phyloP scores from a whole-genome alignment of 2,888 invertebrate genomes.

The Phragmatobia fuliginosa region DNA sequence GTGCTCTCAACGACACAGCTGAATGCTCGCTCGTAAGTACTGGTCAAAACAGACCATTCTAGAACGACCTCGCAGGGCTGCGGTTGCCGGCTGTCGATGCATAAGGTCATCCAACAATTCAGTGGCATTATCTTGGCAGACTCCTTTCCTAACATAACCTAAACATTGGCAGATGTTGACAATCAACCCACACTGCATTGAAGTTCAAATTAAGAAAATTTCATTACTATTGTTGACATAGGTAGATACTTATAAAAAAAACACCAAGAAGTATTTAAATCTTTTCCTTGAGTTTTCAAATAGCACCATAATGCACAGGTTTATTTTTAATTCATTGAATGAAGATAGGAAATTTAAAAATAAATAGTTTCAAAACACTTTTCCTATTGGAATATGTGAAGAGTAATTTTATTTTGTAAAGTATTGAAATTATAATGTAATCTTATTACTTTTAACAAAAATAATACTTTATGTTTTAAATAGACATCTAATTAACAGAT shows the following conservation, averaged over 20 bases:
- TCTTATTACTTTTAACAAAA: background rate
- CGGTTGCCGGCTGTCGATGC: constrained; percentile 17
- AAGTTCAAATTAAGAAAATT: constrained; percentile 14
- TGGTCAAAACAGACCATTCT: constrained; percentile 49
- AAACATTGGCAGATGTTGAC: constrained; percentile 25
- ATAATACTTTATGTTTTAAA: background rate
- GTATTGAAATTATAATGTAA: background rate
- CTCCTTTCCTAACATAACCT: constrained; percentile 40
- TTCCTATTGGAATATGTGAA: constrained; percentile 7
- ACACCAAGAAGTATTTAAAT: background rate
- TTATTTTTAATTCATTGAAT: constrained; percentile 5
- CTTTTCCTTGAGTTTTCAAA: background rate
- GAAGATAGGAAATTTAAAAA: constrained; percentile 9
- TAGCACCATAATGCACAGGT: background rate
- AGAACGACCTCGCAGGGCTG: constrained; percentile 46
- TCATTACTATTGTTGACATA: background rate
- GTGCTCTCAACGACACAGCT: constrained; percentile 36
- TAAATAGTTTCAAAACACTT: background rate
- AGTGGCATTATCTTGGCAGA: constrained; percentile 20
- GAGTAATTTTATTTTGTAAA: background rate
- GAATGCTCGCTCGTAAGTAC: constrained; percentile 58
- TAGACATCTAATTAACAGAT: background rate
- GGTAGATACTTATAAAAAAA: background rate
- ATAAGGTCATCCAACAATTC: constrained; percentile 27
- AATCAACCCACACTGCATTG: constrained; percentile 13